Percentiles rank a stretch among this genome's conserved stretches.
Evolutionary conservation across 1,140 invertebrate genomes (phyloP).

Genomic region (Lepidotrigona ventralis): DNA sequence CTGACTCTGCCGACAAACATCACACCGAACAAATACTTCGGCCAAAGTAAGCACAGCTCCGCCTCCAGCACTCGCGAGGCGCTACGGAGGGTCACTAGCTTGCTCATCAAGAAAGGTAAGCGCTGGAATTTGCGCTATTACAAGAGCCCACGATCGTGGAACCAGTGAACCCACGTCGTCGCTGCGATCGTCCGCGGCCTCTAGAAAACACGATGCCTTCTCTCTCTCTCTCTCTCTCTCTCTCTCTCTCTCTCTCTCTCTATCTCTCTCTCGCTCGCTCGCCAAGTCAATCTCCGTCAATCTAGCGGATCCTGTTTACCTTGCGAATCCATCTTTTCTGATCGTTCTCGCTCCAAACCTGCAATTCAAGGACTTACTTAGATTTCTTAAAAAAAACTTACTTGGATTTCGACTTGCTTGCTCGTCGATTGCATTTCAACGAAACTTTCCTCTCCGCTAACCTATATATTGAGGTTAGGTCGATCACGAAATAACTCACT

Average conservation of each 20-base stretch:
- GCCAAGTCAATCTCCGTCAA: background rate
- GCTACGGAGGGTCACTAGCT: constrained; percentile 90
- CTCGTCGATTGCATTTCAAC: no score
- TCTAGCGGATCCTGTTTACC: background rate
- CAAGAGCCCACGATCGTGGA: constrained; percentile 11
- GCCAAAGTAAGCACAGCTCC: constrained; percentile 84
- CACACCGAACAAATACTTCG: constrained; percentile 90
- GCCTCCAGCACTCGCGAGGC: constrained; percentile 88
- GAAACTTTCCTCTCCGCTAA: no score
- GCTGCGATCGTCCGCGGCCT: background rate
- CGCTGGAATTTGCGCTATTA: constrained; percentile 70
- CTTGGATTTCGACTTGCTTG: background rate
- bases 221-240: no score
- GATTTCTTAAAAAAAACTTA: background rate
- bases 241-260: no score
- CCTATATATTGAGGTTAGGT: background rate
- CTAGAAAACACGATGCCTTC: constrained; percentile 18
- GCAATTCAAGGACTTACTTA: background rate
- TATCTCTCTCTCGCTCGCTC: background rate
- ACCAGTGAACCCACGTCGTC: background rate
- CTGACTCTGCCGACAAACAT: constrained; percentile 91
- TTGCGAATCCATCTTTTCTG: background rate
- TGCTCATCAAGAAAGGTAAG: constrained; percentile 91
- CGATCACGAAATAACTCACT: background rate
- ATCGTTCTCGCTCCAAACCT: background rate